Evolutionary conservation across 2,113 vertebrate species (phyloP).

Genomic region (Microcebus murinus): DNA sequence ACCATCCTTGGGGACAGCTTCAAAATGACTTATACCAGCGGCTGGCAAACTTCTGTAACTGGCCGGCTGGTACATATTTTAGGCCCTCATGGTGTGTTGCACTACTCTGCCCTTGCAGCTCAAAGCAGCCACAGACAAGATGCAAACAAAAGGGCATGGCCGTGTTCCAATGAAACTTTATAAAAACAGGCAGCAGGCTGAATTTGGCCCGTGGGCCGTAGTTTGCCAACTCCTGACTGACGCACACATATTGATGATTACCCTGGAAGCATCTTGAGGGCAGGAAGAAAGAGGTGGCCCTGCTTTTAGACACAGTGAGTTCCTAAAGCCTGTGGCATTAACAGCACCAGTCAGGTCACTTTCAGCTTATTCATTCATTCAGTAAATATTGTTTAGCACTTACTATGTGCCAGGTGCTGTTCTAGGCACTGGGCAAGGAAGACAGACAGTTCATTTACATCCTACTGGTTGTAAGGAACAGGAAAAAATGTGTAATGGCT

Average conservation of each 20-base stretch:
- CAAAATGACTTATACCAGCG: neutral
- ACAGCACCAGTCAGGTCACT: neutral
- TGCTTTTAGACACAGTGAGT: neutral
- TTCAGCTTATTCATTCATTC: neutral
- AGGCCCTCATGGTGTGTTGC: neutral
- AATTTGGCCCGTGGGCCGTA: neutral
- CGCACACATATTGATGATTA: too few relatives aligned
- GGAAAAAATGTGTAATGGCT: neutral
- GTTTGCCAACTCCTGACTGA: neutral
- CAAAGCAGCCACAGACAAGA: neutral
- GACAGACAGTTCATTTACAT: neutral
- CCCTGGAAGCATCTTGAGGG: neutral
- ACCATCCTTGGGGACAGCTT: neutral
- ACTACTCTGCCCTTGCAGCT: neutral
- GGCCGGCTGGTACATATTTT: neutral
- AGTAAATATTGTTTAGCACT: neutral
- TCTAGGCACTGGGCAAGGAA: neutral
- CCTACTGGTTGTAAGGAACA: neutral
- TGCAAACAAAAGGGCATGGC: neutral
- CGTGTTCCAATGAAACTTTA: neutral
- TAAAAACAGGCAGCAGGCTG: neutral
- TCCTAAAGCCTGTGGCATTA: neutral
- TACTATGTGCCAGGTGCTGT: neutral
- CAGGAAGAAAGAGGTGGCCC: neutral
- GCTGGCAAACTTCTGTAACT: neutral